Conservation (phyloP, 1,140 invertebrate genomes). For the Vanessa atalanta region DNA sequence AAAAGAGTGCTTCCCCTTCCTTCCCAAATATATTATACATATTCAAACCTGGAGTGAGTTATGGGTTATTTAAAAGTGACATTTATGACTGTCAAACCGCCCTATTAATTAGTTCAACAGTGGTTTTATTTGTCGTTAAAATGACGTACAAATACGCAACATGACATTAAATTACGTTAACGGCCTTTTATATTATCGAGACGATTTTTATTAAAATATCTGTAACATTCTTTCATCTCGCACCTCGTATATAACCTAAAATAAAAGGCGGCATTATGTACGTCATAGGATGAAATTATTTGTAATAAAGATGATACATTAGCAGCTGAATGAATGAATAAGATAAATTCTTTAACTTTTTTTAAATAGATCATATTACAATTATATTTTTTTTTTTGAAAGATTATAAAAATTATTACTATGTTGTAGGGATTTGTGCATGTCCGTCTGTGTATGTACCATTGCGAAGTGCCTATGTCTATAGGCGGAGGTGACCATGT, state of each 20-base stretch:
- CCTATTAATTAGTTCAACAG: slow-evolving; percentile 68
- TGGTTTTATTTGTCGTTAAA: slow-evolving; percentile 55
- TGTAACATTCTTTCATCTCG: slow-evolving; percentile 19
- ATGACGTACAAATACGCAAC: slow-evolving; percentile 60
- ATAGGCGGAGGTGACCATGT: too few relatives aligned
- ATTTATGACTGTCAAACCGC: slow-evolving; percentile 60
- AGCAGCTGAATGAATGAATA: too few relatives aligned
- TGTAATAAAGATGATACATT: too few relatives aligned
- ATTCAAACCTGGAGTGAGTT: slow-evolving; percentile 61
- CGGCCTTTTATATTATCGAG: slow-evolving; percentile 49
- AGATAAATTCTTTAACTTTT: too few relatives aligned
- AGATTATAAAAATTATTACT: too few relatives aligned
- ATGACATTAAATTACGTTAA: slow-evolving; percentile 56
- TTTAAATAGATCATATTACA: too few relatives aligned
- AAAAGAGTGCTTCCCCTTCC: slow-evolving; percentile 53
- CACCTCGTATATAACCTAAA: slow-evolving; percentile 9
- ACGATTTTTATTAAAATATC: slow-evolving; percentile 32
- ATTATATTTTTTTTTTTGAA: too few relatives aligned
- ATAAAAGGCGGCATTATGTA: neutral
- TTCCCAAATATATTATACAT: slow-evolving; percentile 55
- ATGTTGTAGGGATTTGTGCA: too few relatives aligned
- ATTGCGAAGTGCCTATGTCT: too few relatives aligned
- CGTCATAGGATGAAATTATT: neutral
- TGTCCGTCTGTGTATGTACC: too few relatives aligned
- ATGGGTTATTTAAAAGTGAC: slow-evolving; percentile 65